Evolutionary conservation across 2,888 invertebrate genomes (phyloP).

Genomic region (Alloscopus bannaensis): DNA sequence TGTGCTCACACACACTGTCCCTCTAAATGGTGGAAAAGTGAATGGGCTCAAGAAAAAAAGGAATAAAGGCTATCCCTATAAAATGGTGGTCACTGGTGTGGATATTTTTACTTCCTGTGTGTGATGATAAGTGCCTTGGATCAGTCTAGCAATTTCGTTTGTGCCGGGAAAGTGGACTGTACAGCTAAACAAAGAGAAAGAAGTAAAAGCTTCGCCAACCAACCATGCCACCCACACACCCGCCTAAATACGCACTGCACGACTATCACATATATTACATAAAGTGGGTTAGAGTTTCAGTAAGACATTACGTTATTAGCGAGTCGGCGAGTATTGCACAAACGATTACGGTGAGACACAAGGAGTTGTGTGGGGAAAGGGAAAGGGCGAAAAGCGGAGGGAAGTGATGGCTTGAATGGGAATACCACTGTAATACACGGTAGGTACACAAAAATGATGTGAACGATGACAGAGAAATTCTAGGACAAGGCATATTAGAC

Average conservation of each 20-base stretch:
- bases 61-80: background rate
- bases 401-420: slow-evolving; percentile 41
- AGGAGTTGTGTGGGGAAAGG: background rate
- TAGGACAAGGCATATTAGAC: background rate
- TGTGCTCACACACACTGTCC: slow-evolving; percentile 6
- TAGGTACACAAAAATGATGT: slow-evolving; percentile 27
- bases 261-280: slow-evolving; percentile 49
- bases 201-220: background rate
- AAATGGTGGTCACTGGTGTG: too few relatives aligned
- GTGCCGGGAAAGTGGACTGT: too few relatives aligned
- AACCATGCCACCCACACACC: background rate
- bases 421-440: slow-evolving; percentile 29
- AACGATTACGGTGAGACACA: slow-evolving; percentile 34
- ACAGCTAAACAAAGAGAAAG: slow-evolving; percentile 11
- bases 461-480: slow-evolving; percentile 18
- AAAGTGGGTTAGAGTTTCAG: slow-evolving; percentile 53
- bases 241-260: slow-evolving; percentile 35
- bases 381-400: slow-evolving; percentile 24
- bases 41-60: background rate
- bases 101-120: too few relatives aligned
- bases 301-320: slow-evolving; percentile 12
- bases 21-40: slow-evolving; percentile 14
- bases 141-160: too few relatives aligned
- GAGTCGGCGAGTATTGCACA: background rate
- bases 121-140: too few relatives aligned